Evolutionary conservation across 2,888 invertebrate species (phyloP), one percentile per base, ranked within the genome.

Genomic region (Germaria angustata): DNA sequence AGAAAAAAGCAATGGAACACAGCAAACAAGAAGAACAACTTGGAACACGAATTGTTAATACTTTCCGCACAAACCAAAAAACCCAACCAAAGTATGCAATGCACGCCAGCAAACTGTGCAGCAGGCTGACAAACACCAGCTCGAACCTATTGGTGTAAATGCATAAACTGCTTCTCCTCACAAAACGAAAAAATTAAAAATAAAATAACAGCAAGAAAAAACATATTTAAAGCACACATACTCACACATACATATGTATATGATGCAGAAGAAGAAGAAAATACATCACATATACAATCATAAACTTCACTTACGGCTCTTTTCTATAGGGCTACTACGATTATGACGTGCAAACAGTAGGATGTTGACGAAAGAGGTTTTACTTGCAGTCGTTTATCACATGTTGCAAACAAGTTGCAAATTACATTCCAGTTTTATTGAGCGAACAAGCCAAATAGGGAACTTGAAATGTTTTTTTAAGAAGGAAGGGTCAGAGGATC

Each of bases 1-100:
- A 44, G 17, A 28, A 59, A 55, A 65, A 63, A 57, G 53, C 39
- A 57, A 51, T 36, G n/a, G 66, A 72, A 28, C 59, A 73, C 65
- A 73, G 66, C 72, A 80, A 59, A 72, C 66, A 73, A 69, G 71
- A 78, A 81, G 17, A 63, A 73, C 59, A 80, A 80, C 75, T 82
- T 80, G 72, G 49, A 80, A 80, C 79, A 80, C 79, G 79, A 80
- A 68, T 80, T 68, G 79, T 72, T 80, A 73, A 73, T 80, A 69
- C 73, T 81, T 79, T 81, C 81, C 84, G 80, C 76, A 84, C 81
- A 83, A 77, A 75, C 63, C 83, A 85, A 87, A 85, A 87, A 88
- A 89, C 85, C 88, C 89, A 89, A 89, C 89, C 89, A 90, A 89
- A 87, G 88, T 89, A 89, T 88, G 88, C 88, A 87, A 89, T 87